Conservation (phyloP, 1,140 invertebrate species). For the Drosophila yakuba region DNA sequence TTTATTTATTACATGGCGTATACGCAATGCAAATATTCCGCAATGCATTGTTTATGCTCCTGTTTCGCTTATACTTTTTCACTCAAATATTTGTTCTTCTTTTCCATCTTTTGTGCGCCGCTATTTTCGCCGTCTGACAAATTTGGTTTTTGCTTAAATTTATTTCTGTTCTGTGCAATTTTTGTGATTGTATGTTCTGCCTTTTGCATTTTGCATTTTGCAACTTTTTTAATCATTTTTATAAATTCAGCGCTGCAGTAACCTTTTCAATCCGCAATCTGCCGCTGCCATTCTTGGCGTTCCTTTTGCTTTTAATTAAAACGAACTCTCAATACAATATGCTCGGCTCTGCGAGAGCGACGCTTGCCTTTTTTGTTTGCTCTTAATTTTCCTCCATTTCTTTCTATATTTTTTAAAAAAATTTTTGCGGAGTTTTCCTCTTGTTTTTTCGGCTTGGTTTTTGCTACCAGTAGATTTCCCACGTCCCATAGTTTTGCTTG, state of each 20-base stretch:
- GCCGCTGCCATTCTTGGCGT: constrained; percentile 43
- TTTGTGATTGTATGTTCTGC: constrained; percentile 71
- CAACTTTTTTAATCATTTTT: constrained; percentile 80
- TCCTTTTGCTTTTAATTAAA: constrained; percentile 77
- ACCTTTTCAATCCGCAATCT: constrained; percentile 57
- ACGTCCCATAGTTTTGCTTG: constrained; percentile 61
- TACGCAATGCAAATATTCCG: constrained; percentile 67
- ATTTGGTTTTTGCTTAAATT: constrained; percentile 25
- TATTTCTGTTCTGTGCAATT: constrained; percentile 57
- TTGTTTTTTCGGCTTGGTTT: constrained; percentile 50
- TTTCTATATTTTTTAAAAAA: constrained; percentile 18
- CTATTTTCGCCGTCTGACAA: constrained; percentile 40
- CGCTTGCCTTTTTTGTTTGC: constrained; percentile 72
- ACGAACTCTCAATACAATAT: constrained; percentile 82
- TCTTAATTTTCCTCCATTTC: constrained; percentile 64
- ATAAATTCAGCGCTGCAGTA: constrained; percentile 58
- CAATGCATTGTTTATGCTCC: constrained; percentile 58
- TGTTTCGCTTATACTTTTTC: constrained; percentile 45
- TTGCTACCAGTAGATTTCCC: constrained; percentile 69
- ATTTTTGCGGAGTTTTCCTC: constrained; percentile 23
- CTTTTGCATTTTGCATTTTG: constrained; percentile 50
- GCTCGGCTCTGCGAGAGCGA: constrained; percentile 50
- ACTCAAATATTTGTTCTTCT: constrained; percentile 3
- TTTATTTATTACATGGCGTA: constrained; percentile 77
- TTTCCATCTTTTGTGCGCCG: neutral